Percentiles rank a stretch among this genome's conserved stretches.
Conservation (phyloP, 2,113 vertebrate genomes). For the Phycodurus eques region DNA sequence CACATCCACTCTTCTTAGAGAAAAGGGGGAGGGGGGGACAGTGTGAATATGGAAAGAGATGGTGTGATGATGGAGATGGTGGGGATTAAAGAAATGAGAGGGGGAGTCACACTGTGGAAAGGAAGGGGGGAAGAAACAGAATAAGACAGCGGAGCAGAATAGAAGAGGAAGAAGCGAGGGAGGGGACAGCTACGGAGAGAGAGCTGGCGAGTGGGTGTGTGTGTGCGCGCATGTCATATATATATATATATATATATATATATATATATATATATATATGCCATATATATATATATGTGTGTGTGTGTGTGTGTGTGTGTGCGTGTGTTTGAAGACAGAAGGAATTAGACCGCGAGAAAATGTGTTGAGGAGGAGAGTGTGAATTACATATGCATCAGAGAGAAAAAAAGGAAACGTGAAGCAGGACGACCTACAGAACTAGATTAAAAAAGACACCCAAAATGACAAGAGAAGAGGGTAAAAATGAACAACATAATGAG, state of each 20-base stretch:
- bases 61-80: constrained; percentile 50
- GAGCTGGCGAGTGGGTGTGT: constrained; percentile 46
- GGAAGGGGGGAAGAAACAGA: constrained; percentile 57
- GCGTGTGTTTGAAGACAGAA: constrained; percentile 56
- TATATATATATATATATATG: constrained; percentile 2
- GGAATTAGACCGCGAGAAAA: constrained; percentile 69
- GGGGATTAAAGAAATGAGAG: constrained; percentile 25
- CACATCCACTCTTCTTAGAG: constrained; percentile 27
- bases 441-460: constrained; percentile 10
- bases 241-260: not conserved
- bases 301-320: constrained; percentile 7
- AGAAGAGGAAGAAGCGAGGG: constrained; percentile 62
- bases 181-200: constrained; percentile 60
- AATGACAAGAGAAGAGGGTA: constrained; percentile 5
- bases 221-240: constrained; percentile 1
- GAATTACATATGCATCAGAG: constrained; percentile 70
- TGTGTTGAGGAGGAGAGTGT: constrained; percentile 63
- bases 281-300: constrained; percentile 2
- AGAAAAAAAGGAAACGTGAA: constrained; percentile 41
- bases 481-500: constrained; percentile 18
- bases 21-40: constrained; percentile 18
- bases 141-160: constrained; percentile 59
- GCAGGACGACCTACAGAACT: constrained; percentile 21
- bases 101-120: constrained; percentile 38
- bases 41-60: constrained; percentile 51